Evolutionary conservation across 1,140 invertebrate genomes (phyloP).

Genomic region (Panagrolaimus sp.): DNA sequence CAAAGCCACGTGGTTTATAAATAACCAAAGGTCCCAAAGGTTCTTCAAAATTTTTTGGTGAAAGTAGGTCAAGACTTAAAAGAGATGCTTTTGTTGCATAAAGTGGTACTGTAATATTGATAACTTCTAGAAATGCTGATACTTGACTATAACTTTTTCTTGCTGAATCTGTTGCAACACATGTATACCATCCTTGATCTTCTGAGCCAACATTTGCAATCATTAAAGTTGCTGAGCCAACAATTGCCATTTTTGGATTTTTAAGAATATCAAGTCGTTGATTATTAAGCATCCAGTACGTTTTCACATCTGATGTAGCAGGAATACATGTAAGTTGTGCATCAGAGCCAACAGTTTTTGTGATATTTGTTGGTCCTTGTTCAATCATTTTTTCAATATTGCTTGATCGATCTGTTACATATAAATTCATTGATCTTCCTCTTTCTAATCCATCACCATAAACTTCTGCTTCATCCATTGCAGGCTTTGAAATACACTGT

Average conservation of each 20-base stretch:
- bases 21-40: slow-evolving; percentile 22
- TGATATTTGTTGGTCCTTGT: slow-evolving; percentile 24
- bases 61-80: neutral
- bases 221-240: slow-evolving; percentile 33
- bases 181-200: slow-evolving; percentile 41
- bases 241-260: slow-evolving; percentile 24
- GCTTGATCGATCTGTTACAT: slow-evolving; percentile 36
- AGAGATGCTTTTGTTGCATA: slow-evolving; percentile 8
- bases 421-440: slow-evolving; percentile 46
- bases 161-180: slow-evolving; percentile 28
- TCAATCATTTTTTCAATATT: slow-evolving; percentile 20
- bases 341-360: slow-evolving; percentile 22
- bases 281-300: slow-evolving; percentile 36
- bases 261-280: slow-evolving; percentile 14
- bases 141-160: slow-evolving; percentile 22
- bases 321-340: slow-evolving; percentile 27
- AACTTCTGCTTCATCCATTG: slow-evolving; percentile 52
- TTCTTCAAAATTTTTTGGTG: slow-evolving; percentile 10
- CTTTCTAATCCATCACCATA: slow-evolving; percentile 44
- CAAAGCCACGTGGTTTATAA: slow-evolving; percentile 29
- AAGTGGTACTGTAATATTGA: neutral
- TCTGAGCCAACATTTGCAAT: slow-evolving; percentile 22
- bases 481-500: slow-evolving; percentile 51
- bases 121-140: slow-evolving; percentile 14
- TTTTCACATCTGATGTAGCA: slow-evolving; percentile 8